phyloP scores from a whole-genome alignment of 1,140 invertebrate species.

The Musca vetustissima region DNA sequence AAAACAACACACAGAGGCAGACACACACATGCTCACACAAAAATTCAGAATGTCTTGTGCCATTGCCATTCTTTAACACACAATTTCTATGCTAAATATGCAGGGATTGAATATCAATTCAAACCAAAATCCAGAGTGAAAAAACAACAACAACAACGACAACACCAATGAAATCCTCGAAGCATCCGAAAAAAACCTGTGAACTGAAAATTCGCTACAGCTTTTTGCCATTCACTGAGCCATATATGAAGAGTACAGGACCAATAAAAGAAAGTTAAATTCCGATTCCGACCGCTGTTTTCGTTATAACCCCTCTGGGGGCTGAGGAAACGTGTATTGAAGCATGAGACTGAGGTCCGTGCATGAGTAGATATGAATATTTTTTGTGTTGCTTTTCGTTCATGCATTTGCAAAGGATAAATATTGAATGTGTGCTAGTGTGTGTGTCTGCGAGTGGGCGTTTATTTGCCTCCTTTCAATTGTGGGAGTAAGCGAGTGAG shows the following conservation, averaged over 20 bases:
- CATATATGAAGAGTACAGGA: no score
- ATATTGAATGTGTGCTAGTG: not conserved
- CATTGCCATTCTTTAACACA: conserved; percentile 7
- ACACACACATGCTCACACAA: no score
- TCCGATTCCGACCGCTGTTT: not conserved
- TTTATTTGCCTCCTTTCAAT: no score
- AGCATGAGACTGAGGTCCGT: conserved; percentile 14
- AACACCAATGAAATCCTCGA: not conserved
- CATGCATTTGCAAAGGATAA: no score
- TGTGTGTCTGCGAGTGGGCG: not conserved
- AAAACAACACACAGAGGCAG: not conserved
- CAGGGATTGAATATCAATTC: conserved; percentile 10
- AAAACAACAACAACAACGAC: not conserved
- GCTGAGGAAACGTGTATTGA: not conserved
- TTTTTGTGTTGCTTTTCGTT: no score
- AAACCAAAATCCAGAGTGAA: not conserved
- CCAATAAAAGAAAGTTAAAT: conserved; percentile 10
- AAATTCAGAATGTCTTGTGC: conserved; percentile 8
- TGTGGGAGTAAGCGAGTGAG: no score
- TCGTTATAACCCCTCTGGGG: not conserved
- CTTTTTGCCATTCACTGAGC: no score
- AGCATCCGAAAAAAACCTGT: no score
- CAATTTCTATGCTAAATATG: conserved; percentile 22
- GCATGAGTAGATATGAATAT: not conserved
- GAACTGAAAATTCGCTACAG: no score